Evolutionary conservation across 2,113 vertebrate genomes (phyloP), one percentile per base, ranked within the genome.

Genomic region (Tetrao urogallus): DNA sequence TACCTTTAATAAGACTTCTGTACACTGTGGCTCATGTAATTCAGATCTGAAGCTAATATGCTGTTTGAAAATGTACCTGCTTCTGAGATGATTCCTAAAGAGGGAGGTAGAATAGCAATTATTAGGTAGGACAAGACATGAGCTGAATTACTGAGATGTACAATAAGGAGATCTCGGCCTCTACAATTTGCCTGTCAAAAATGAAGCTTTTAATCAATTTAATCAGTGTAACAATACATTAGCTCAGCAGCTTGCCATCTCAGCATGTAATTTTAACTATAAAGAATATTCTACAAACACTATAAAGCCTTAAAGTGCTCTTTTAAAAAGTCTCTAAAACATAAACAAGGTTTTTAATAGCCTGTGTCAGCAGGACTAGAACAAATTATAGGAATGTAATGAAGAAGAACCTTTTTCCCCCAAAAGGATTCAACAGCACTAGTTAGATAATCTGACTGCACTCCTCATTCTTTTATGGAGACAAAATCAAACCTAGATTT

Each of bases 91-190:
- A 88, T 95, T 93, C 85, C 76, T 92, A 92, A 94, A 94, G 78
- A 92, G 72, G 56, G 75, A 91, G 57, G 82, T 30, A 89, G 75
- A 89, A 73, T 88, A 88, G 74, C 87, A 88, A 92, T 95, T 88
- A 96, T 95, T 94, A 90, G 81, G 94, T 96, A 92, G 92, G 94
- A 93, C 89, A 91, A 96, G 94, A 95, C 92, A 94, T 80, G 82
- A 95, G 77, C 45, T 95, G 92, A 96, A 96, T 96, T 95, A 96
- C 93, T 65, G 67, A 95, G 93, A 96, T 84, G 82, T 76, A 14
- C 13, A 18, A 77, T 95, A 92, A 92, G 56, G 43, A 45, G 36
- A 90, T 86, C 66, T 89, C 71, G 81, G 85, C 78, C 77, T 92
- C 67, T 74, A 61, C 78, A 81, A 42, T 84, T 79, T 96, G 73